These are phyloP conservation scores for Biston stratarius DNA, from an alignment of 2,888 invertebrate species.

Conservation along the genomic window DNA sequence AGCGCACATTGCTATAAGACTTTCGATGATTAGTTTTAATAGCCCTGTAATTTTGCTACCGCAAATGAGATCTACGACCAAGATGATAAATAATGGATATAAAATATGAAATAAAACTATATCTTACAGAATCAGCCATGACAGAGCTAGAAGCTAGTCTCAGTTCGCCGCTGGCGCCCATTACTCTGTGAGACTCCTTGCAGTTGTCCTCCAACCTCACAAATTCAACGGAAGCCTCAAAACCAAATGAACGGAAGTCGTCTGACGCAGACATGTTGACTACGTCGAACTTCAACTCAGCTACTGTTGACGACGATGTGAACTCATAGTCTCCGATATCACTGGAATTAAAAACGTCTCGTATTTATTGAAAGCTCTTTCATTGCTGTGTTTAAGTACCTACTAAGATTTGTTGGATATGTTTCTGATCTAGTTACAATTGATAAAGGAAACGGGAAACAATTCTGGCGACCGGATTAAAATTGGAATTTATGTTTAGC, in stretches of 20 bases:
- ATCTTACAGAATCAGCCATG: constrained; percentile 82
- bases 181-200: constrained; percentile 89
- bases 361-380: too few relatives aligned
- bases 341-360: constrained; percentile 56
- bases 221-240: constrained; percentile 94
- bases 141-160: constrained; percentile 84
- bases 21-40: too few relatives aligned
- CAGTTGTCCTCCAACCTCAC: constrained; percentile 90
- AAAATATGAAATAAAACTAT: not conserved
- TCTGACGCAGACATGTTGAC: constrained; percentile 94
- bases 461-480: too few relatives aligned
- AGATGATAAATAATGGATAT: too few relatives aligned
- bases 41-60: too few relatives aligned
- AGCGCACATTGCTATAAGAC: too few relatives aligned
- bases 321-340: constrained; percentile 88
- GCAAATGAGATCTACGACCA: too few relatives aligned
- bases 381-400: too few relatives aligned
- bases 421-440: too few relatives aligned
- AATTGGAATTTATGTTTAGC: too few relatives aligned
- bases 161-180: constrained; percentile 92
- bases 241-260: constrained; percentile 93
- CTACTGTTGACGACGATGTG: constrained; percentile 91
- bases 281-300: constrained; percentile 93
- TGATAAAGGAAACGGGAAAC: too few relatives aligned
- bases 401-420: too few relatives aligned